phyloP scores from a whole-genome alignment of 2,797 vertebrate genomes.

The Acipenser ruthenus region DNA sequence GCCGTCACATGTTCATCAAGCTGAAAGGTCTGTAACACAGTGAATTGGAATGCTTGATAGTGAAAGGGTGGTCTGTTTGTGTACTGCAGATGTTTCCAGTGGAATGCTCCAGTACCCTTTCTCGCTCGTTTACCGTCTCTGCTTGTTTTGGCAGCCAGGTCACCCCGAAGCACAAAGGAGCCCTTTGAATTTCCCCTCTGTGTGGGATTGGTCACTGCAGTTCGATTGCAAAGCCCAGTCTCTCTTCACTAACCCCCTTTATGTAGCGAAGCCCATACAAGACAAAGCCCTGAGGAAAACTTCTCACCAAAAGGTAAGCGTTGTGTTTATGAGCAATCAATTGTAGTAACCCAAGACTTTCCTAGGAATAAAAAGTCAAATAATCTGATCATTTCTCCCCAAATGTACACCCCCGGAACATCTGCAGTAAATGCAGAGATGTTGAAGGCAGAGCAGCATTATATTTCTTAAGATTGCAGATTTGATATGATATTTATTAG shows the following conservation, averaged over 20 bases:
- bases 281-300: slow-evolving; percentile 58
- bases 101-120: not conserved
- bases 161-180: slow-evolving; percentile 51
- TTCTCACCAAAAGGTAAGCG: slow-evolving; percentile 62
- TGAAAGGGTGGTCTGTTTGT: not conserved
- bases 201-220: slow-evolving; percentile 84
- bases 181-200: slow-evolving; percentile 64
- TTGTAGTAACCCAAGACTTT: too few species aligned
- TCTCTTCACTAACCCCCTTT: slow-evolving; percentile 74
- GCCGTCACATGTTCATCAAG: too few species aligned
- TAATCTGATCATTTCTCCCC: too few species aligned
- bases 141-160: slow-evolving; percentile 67
- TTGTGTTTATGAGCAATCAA: too few species aligned
- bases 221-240: slow-evolving; percentile 71
- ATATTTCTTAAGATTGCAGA: too few species aligned
- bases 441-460: too few species aligned
- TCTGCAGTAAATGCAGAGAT: too few species aligned
- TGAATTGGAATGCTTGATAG: too few species aligned
- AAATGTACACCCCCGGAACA: too few species aligned
- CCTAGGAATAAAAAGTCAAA: too few species aligned
- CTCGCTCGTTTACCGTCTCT: slow-evolving; percentile 23
- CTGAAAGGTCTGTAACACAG: too few species aligned
- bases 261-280: slow-evolving; percentile 62
- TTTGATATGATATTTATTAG: too few species aligned
- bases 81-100: slow-evolving; percentile 9